Conservation (phyloP, 2,888 invertebrate genomes). For the Yponomeuta sedellus region DNA sequence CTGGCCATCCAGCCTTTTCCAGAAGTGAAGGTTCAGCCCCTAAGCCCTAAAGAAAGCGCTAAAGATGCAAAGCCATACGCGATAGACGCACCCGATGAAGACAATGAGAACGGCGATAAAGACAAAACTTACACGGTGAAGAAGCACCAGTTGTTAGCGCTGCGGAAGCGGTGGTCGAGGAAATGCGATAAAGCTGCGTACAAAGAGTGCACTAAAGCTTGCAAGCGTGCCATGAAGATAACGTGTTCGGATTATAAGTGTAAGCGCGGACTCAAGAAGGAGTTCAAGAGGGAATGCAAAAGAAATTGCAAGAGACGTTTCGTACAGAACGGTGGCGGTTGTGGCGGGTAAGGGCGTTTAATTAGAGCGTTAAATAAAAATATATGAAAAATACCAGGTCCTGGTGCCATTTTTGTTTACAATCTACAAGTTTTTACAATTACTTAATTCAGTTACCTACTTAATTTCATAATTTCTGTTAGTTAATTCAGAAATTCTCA, state of each 20-base stretch:
- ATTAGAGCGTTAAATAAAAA: neutral
- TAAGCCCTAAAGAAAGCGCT: neutral
- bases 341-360: neutral
- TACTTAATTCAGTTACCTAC: no score
- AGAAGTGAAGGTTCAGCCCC: neutral
- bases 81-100: neutral
- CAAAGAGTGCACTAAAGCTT: neutral
- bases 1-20: neutral
- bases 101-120: neutral
- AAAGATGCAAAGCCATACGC: neutral
- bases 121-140: neutral
- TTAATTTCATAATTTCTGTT: no score
- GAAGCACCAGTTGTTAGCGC: neutral
- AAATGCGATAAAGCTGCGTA: neutral
- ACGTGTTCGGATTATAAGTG: neutral
- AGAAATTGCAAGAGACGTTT: neutral
- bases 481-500: no score
- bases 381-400: neutral
- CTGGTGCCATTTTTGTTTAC: neutral
- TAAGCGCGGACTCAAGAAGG: neutral
- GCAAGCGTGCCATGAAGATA: neutral
- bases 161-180: neutral
- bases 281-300: neutral
- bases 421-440: no score
- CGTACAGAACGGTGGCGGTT: neutral